Percentiles rank a stretch among this genome's conserved stretches.
These are phyloP conservation scores for Bungarus multicinctus DNA, from an alignment of 2,113 vertebrate genomes.

Conservation along the genomic window DNA sequence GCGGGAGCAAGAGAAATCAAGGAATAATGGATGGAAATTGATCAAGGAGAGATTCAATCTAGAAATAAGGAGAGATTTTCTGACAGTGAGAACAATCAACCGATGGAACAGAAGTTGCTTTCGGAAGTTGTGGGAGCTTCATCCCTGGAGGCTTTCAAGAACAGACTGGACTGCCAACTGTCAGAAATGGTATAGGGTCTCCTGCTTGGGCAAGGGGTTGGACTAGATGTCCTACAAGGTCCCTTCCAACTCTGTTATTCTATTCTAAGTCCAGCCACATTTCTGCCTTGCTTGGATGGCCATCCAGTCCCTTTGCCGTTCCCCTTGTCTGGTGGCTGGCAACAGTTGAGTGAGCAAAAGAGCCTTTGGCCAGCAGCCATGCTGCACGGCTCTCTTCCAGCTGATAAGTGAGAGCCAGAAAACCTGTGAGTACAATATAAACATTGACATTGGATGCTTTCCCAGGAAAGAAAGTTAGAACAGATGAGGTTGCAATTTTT, in stretches of 20 bases:
- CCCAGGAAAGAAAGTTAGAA: background rate
- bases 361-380: background rate
- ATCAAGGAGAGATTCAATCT: too few relatives aligned
- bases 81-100: too few relatives aligned
- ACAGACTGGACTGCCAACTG: too few relatives aligned
- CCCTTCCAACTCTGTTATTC: too few relatives aligned
- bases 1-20: background rate
- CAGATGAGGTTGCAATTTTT: background rate
- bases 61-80: too few relatives aligned
- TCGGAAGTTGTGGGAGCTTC: too few relatives aligned
- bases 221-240: too few relatives aligned
- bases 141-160: too few relatives aligned
- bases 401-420: conserved; percentile 15
- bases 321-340: background rate
- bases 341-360: background rate
- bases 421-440: conserved; percentile 11
- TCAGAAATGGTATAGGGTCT: too few relatives aligned
- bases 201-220: too few relatives aligned
- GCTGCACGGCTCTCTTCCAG: background rate
- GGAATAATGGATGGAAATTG: too few relatives aligned
- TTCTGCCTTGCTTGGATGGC: background rate
- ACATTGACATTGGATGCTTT: conserved; percentile 23
- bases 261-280: background rate
- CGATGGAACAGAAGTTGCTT: too few relatives aligned
- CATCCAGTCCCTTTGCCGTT: background rate